Conservation (phyloP, 37 sponge, comb jelly and placozoan genomes). For the Chondrilla cf. caribensis region DNA sequence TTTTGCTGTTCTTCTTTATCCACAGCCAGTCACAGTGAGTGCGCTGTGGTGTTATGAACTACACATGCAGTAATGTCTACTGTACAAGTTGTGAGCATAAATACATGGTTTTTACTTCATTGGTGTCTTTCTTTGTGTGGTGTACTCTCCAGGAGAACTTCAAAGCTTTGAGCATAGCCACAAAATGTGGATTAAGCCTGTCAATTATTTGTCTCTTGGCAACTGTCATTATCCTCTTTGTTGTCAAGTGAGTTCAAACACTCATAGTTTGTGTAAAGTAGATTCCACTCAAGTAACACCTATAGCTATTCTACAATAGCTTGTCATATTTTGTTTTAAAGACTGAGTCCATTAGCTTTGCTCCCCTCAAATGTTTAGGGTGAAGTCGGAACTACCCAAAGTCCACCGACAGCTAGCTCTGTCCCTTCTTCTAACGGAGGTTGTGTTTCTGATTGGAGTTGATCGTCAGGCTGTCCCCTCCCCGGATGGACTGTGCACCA, state of each 20-base stretch:
- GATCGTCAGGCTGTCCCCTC: constrained; percentile 56
- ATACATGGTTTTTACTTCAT: no score
- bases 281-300: no score
- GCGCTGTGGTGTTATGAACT: no score
- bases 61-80: no score
- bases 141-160: constrained; percentile 29
- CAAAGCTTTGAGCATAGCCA: constrained; percentile 38
- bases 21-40: constrained; percentile 39
- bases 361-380: no score
- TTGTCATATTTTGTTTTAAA: no score
- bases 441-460: constrained; percentile 71
- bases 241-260: constrained; percentile 5
- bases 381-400: constrained; percentile 27
- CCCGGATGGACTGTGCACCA: constrained; percentile 57
- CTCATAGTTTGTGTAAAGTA: no score
- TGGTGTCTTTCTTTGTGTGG: no score
- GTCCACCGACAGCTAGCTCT: constrained; percentile 75
- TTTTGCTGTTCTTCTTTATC: constrained; percentile 72
- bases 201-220: constrained; percentile 58
- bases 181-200: constrained; percentile 57
- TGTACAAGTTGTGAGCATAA: no score
- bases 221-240: constrained; percentile 51
- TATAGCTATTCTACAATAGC: no score
- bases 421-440: constrained; percentile 58
- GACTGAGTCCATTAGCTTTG: no score